These are phyloP conservation scores for Cheilosia soror DNA, from an alignment of 2,888 invertebrate genomes.

Conservation along the genomic window DNA sequence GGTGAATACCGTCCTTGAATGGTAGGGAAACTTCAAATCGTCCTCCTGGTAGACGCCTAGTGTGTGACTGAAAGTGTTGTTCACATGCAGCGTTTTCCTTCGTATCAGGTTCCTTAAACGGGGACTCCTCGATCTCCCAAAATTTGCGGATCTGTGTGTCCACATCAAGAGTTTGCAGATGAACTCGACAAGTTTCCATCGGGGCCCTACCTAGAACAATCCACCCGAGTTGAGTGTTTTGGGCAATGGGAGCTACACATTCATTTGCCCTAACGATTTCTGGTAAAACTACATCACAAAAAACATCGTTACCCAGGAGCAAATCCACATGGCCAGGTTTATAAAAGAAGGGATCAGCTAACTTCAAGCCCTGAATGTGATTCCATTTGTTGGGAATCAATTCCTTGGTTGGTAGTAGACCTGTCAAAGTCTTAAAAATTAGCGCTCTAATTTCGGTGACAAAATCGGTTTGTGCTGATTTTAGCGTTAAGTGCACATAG, in stretches of 20 bases:
- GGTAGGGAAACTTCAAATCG: slow-evolving; percentile 32
- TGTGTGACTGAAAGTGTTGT: slow-evolving; percentile 1
- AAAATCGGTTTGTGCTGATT: slow-evolving; percentile 9
- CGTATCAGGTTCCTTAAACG: not conserved
- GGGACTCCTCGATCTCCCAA: slow-evolving; percentile 29
- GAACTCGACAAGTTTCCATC: slow-evolving; percentile 1
- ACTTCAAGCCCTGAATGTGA: slow-evolving; percentile 13
- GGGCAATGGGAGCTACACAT: slow-evolving; percentile 23
- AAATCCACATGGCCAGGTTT: slow-evolving; percentile 21
- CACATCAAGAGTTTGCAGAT: not conserved
- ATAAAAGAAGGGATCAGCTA: slow-evolving; percentile 21
- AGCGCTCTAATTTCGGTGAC: not conserved
- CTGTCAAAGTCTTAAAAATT: slow-evolving; percentile 9
- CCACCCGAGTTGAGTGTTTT: slow-evolving; percentile 31
- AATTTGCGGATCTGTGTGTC: slow-evolving; percentile 19
- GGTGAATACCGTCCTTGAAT: slow-evolving; percentile 11
- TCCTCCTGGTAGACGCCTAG: slow-evolving; percentile 15
- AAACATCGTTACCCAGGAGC: slow-evolving; percentile 20
- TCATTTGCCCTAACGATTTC: slow-evolving; percentile 20
- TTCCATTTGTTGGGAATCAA: slow-evolving; percentile 1
- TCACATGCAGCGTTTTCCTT: not conserved
- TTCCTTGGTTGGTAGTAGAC: slow-evolving; percentile 1
- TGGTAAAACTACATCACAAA: slow-evolving; percentile 7
- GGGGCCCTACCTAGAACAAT: slow-evolving; percentile 20
- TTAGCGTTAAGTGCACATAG: not conserved